Conservation (phyloP, 2,113 vertebrate genomes). For the Callithrix jacchus region DNA sequence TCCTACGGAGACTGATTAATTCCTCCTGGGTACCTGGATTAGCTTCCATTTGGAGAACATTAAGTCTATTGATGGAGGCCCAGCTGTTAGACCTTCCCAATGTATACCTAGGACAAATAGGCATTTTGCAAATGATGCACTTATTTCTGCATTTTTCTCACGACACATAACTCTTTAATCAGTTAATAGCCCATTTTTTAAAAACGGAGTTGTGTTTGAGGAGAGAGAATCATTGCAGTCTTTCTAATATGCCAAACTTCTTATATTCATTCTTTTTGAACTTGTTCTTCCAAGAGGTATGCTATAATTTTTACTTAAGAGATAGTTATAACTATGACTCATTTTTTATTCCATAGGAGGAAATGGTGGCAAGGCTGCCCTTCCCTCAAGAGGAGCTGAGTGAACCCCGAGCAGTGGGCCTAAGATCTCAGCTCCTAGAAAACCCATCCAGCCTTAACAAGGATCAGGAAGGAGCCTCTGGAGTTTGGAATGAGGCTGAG, state of each 20-base stretch:
- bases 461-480: background rate
- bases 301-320: background rate
- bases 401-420: rapidly evolving
- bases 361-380: background rate
- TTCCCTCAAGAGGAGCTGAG: background rate
- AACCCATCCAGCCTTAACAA: background rate
- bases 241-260: background rate
- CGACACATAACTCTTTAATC: background rate
- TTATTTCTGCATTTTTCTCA: background rate
- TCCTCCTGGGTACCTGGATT: slow-evolving; percentile 62
- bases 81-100: slow-evolving; percentile 47
- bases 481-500: background rate
- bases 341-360: background rate
- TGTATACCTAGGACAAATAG: background rate
- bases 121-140: background rate
- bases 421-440: background rate
- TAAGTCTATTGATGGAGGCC: slow-evolving; percentile 26
- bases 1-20: slow-evolving; percentile 62
- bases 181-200: background rate
- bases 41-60: slow-evolving; percentile 55
- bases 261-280: background rate
- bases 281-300: background rate
- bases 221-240: background rate
- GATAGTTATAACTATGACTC: background rate
- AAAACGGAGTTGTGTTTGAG: background rate